Evolutionary conservation across 2,888 invertebrate species (phyloP), one percentile per base, ranked within the genome.

Genomic region (Drosophila meridionalis): DNA sequence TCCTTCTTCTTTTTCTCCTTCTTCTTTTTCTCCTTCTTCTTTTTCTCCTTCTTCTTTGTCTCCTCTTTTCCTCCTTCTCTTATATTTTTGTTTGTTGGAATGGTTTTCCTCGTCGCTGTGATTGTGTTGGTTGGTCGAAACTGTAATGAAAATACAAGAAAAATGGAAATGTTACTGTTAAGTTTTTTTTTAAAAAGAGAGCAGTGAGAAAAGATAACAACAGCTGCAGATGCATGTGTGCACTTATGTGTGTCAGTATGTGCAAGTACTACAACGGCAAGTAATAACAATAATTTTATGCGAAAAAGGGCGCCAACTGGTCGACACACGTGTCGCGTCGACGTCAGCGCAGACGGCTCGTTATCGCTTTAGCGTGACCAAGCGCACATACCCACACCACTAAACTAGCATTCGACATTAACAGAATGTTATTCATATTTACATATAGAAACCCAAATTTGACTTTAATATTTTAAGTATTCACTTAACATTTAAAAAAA

Each of bases 271-370:
- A 43, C 14, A 63, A 58, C 66, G 50, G 73, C 58, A 58, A 42
- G 48, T 43, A 65, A 57, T 59, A 71, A 65, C 48, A 69, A 73
- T 86, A 80, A 87, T 87, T 76, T 72, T 75, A 88, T 83, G 81
- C 77, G 79, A 79, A 85, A 85, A 89, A 89, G 86, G 88, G 87
- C 90, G 87, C 87, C 90, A 89, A 89, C 80, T 78, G 73, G 77
- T 66, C 73, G 66, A 60, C 79, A 88, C 90, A 89, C 88, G 90
- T 87, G 88, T 78, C 81, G 78, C 61, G 58, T 58, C 60, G 50
- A 32, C 71, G 64, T 43, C 62, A 47, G 45, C 69, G 75, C 45
- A 56, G 75, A 36, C 69, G 66, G 58, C 20, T 60, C 38, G 40
- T 71, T 68, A 70, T 50, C 53, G 50, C 34, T 63, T 69, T 55